Evolutionary conservation across 2,888 invertebrate species (phyloP), one percentile per base, ranked within the genome.

Genomic region (Ferdinandea cuprea): DNA sequence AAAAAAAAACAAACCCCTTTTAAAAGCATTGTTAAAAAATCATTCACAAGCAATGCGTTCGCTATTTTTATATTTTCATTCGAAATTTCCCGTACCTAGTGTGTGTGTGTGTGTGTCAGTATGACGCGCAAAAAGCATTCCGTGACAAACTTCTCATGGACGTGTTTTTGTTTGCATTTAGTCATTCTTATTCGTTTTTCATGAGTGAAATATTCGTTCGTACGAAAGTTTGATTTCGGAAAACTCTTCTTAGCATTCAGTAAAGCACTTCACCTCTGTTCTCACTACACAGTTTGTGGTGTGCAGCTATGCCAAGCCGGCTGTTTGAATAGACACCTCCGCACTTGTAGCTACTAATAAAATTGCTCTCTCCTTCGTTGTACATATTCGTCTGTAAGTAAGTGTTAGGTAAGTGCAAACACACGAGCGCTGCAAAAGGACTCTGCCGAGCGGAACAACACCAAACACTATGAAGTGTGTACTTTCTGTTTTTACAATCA

Each of bases 101-200:
- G 52, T 52, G 40, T 17, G 50, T 35, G 13, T 6, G 1, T 37
- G 4, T n/a, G 9, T 11, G 11, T 2, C n/a, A 13, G 1, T 13
- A 37, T 2, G 11, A 37, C 11, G 13, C 3, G 17, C 11, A 15
- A 15, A 35, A 7, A 35, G n/a, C 35, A 8, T 59, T 37, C 28
- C 71, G 30, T 50, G 59, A 59, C 48, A 71, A 59, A 59, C 35
- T 59, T 59, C 59, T 59, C 50, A 5, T 48, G 37, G 30, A 30
- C 19, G 25, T 71, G 59, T 59, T 59, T 59, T 40, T 40, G 71
- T 21, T 56, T 66, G n/a, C 48, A 17, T 40, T 48, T 13, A n/a
- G 37, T 37, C 6, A 5, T 37, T n/a, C 15, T 15, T 13, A 13
- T 13, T 40, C 6, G 17, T 17, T 37, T 21, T n/a, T 37, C 19